These are phyloP conservation scores for Trachurus trachurus DNA, from an alignment of 2,797 vertebrate genomes.

Conservation along the genomic window DNA sequence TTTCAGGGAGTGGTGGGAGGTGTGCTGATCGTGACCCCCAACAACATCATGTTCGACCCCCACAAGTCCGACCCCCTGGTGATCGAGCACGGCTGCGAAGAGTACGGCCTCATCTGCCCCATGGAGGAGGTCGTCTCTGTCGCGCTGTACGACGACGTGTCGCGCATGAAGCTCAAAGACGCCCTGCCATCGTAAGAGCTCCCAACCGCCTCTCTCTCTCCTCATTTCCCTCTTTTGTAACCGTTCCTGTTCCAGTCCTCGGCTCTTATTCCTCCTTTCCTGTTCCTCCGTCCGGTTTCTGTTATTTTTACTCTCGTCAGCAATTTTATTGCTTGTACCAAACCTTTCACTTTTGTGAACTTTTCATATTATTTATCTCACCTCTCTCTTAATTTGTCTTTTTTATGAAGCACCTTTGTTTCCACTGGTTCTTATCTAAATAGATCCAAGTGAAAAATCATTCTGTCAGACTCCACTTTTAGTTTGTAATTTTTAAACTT, in stretches of 20 bases:
- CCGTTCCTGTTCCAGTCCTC: background rate
- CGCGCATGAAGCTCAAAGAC: conserved; percentile 98
- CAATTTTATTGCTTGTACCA: background rate
- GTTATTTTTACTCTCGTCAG: background rate
- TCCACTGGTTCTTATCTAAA: background rate
- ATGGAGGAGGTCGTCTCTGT: conserved; percentile 99
- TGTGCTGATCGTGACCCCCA: conserved; percentile 99
- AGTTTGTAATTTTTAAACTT: conserved; percentile 14
- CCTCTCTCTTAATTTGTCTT: background rate
- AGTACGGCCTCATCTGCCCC: conserved; percentile 98
- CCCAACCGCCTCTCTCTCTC: background rate
- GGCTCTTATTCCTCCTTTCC: conserved; percentile 14
- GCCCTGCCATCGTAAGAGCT: conserved; percentile 96
- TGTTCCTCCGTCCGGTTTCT: conserved; percentile 37
- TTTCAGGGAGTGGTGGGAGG: conserved; percentile 96
- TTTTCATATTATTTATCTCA: conserved; percentile 9
- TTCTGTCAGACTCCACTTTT: background rate
- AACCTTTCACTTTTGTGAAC: background rate
- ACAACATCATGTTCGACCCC: conserved; percentile 99
- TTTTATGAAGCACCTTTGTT: background rate
- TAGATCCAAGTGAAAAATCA: background rate
- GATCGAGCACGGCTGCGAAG: conserved; percentile 98
- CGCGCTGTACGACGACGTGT: conserved; percentile 96
- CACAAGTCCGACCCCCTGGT: conserved; percentile 98
- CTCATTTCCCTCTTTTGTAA: conserved; percentile 4